These are phyloP conservation scores for Montipora cactus DNA, from an alignment of 64 coral and sea anemone genomes.

Conservation along the genomic window DNA sequence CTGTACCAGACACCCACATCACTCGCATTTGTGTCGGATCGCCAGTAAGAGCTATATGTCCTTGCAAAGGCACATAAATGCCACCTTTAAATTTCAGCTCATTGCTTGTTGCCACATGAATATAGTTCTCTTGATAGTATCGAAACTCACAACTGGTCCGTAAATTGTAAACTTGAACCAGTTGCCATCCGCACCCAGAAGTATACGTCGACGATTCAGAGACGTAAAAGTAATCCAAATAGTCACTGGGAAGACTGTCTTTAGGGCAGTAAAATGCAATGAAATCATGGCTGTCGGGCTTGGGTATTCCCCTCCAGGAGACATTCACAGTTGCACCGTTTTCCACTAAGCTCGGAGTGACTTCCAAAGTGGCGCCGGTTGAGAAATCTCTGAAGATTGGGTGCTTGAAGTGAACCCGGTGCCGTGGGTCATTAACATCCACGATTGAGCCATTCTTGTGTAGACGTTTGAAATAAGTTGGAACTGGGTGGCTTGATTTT, in stretches of 20 bases:
- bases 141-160: slow-evolving; percentile 82
- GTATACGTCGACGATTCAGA: neutral
- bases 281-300: neutral
- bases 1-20: slow-evolving; percentile 93
- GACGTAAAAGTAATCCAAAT: slow-evolving; percentile 54
- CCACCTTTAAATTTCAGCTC: slow-evolving; percentile 71
- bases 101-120: slow-evolving; percentile 72
- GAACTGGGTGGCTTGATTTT: slow-evolving; percentile 40
- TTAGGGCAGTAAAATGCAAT: slow-evolving; percentile 60
- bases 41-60: slow-evolving; percentile 85
- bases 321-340: slow-evolving; percentile 62
- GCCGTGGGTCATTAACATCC: neutral
- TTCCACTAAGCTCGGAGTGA: slow-evolving; percentile 34
- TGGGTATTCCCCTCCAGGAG: slow-evolving; percentile 19
- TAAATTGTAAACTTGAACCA: slow-evolving; percentile 75
- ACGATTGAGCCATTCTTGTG: slow-evolving; percentile 25
- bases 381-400: slow-evolving; percentile 18
- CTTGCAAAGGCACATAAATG: slow-evolving; percentile 62
- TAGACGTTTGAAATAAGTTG: slow-evolving; percentile 75
- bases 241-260: neutral
- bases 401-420: neutral
- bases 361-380: neutral
- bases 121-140: slow-evolving; percentile 67
- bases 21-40: slow-evolving; percentile 87
- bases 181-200: slow-evolving; percentile 46